Evolutionary conservation across 2,797 vertebrate genomes (phyloP).

Genomic region (Clarias fuscus): DNA sequence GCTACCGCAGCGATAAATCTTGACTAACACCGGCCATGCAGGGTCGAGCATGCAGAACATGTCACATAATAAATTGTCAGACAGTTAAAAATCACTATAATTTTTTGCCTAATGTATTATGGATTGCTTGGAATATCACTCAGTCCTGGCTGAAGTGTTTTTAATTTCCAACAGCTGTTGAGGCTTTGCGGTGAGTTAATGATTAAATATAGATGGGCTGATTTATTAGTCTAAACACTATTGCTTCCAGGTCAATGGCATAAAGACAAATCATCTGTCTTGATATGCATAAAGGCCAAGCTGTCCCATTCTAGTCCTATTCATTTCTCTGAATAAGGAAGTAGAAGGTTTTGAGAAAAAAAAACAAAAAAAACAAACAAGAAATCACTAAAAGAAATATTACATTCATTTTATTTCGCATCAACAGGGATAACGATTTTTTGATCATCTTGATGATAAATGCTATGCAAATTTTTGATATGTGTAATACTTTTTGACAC

Average conservation of each 20-base stretch:
- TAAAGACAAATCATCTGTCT: slow-evolving; percentile 99
- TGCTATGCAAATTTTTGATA: background rate
- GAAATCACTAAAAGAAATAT: slow-evolving; percentile 63
- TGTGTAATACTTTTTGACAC: slow-evolving; percentile 1
- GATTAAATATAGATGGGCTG: slow-evolving; percentile 99
- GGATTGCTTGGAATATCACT: slow-evolving; percentile 99
- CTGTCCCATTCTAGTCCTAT: slow-evolving; percentile 85
- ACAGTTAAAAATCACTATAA: slow-evolving; percentile 99
- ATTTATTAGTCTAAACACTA: slow-evolving; percentile 99
- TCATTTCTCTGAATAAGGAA: slow-evolving; percentile 77
- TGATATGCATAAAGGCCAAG: slow-evolving; percentile 95
- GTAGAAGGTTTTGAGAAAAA: slow-evolving; percentile 58
- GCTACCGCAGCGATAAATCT: slow-evolving; percentile 90
- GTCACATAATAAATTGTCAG: slow-evolving; percentile 97
- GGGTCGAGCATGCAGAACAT: slow-evolving; percentile 92
- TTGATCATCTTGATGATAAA: slow-evolving; percentile 47
- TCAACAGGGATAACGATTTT: slow-evolving; percentile 62
- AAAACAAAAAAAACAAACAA: slow-evolving; percentile 53
- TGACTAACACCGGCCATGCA: slow-evolving; percentile 86
- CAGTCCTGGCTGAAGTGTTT: slow-evolving; percentile 95
- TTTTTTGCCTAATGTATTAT: slow-evolving; percentile 99
- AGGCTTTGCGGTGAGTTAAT: slow-evolving; percentile 98
- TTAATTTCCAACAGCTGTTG: slow-evolving; percentile 99
- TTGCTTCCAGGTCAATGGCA: slow-evolving; percentile 98
- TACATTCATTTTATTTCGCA: slow-evolving; percentile 62